These are phyloP conservation scores for Enteromius viviparus DNA, from an alignment of 2,797 vertebrate genomes.

Conservation along the genomic window DNA sequence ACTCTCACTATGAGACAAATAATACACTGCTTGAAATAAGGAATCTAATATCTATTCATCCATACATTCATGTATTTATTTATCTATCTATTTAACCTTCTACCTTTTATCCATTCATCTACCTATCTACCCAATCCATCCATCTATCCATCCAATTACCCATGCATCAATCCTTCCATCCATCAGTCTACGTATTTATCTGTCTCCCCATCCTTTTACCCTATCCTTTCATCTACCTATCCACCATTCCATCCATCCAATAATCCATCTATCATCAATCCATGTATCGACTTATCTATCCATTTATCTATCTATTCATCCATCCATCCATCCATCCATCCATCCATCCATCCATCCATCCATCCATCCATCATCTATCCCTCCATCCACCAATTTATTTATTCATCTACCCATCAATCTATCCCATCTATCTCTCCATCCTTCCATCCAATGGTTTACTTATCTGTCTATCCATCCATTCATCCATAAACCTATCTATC, in stretches of 20 bases:
- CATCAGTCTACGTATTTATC: not conserved
- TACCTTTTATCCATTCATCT: not conserved
- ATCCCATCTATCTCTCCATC: not conserved
- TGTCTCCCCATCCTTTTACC: not conserved
- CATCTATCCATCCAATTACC: not conserved
- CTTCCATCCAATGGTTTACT: too few species aligned
- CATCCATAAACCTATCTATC: not conserved
- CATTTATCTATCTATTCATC: not conserved
- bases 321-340: too few species aligned
- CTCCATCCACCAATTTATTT: too few species aligned
- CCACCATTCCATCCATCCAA: not conserved
- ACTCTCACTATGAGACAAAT: not conserved
- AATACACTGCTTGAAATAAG: not conserved
- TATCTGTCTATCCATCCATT: not conserved
- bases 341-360: too few species aligned
- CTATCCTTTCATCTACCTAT: accelerated
- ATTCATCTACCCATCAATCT: not conserved
- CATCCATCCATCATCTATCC: too few species aligned
- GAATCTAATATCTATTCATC: not conserved
- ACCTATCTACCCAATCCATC: not conserved
- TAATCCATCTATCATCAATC: too few species aligned
- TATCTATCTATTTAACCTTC: not conserved
- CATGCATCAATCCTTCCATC: not conserved
- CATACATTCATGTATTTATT: too few species aligned
- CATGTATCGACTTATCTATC: not conserved